A percentile compares a stretch with the other conserved stretches of the same genome.
Conservation (phyloP, 1,140 invertebrate genomes). For the Grapholita molesta region DNA sequence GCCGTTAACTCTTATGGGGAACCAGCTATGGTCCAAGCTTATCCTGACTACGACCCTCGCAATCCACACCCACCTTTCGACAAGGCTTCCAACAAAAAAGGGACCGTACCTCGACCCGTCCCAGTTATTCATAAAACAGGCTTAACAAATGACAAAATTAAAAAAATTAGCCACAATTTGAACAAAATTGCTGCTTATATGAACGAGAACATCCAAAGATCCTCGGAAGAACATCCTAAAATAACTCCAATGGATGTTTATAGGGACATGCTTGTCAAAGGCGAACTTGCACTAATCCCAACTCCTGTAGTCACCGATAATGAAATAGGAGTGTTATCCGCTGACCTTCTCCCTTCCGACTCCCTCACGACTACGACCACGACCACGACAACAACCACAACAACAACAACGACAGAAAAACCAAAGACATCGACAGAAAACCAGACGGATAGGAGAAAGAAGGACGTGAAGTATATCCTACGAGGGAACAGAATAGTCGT, state of each 20-base stretch:
- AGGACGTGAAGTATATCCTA: slow-evolving; percentile 65
- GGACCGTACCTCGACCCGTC: slow-evolving; percentile 27
- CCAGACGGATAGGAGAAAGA: slow-evolving; percentile 60
- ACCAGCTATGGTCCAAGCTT: slow-evolving; percentile 51
- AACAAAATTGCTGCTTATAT: slow-evolving; percentile 52
- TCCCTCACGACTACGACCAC: slow-evolving; percentile 12
- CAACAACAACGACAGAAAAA: slow-evolving; percentile 36
- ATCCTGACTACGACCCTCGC: slow-evolving; percentile 54
- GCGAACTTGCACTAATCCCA: slow-evolving; percentile 46
- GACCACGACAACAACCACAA: slow-evolving; percentile 27
- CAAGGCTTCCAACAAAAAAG: slow-evolving; percentile 49
- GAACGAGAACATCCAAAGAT: slow-evolving; percentile 51
- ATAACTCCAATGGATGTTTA: slow-evolving; percentile 46
- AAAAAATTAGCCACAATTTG: slow-evolving; percentile 61
- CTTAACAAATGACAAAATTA: slow-evolving; percentile 57
- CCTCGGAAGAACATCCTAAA: slow-evolving; percentile 50
- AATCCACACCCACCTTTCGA: slow-evolving; percentile 41
- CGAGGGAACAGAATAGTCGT: slow-evolving; percentile 71
- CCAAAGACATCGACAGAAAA: slow-evolving; percentile 35
- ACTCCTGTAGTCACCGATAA: slow-evolving; percentile 60
- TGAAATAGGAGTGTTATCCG: slow-evolving; percentile 64
- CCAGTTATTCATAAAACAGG: slow-evolving; percentile 32
- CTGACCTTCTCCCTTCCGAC: slow-evolving; percentile 55
- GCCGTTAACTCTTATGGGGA: slow-evolving; percentile 63
- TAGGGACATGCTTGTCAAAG: slow-evolving; percentile 48